Evolutionary conservation across 2,888 invertebrate genomes (phyloP).

Genomic region (Macrosoma leucophasiata): DNA sequence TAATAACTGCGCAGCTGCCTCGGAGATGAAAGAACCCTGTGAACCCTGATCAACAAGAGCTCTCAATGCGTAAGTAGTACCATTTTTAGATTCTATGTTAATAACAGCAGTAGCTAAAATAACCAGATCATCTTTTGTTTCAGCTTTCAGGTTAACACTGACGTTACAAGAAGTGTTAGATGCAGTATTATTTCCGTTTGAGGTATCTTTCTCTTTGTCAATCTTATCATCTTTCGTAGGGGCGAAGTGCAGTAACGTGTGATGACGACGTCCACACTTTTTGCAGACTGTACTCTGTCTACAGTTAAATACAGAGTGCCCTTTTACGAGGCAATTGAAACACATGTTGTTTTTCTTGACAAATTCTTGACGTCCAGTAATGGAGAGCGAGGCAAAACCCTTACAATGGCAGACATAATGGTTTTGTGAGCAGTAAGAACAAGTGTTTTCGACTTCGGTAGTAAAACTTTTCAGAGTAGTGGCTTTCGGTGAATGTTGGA

Average conservation of each 20-base stretch:
- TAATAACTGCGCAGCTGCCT: conserved; percentile 19
- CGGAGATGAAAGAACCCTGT: conserved; percentile 22
- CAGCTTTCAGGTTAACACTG: conserved; percentile 18
- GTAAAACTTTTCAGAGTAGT: no score
- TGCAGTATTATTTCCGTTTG: no score
- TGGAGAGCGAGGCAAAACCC: conserved; percentile 12
- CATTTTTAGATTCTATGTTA: conserved; percentile 8
- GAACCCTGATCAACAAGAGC: conserved; percentile 25
- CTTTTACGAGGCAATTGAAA: conserved; percentile 22
- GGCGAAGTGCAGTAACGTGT: no score
- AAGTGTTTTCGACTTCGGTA: no score
- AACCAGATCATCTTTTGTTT: conserved; percentile 9
- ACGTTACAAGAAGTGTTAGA: no score
- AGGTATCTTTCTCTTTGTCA: no score
- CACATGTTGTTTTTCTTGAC: conserved; percentile 19
- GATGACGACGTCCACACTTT: conserved; percentile 22
- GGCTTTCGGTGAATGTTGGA: no score
- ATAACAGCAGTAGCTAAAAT: conserved; percentile 22
- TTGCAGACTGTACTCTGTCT: no score
- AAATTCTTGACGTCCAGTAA: conserved; percentile 18
- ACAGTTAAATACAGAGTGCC: no score
- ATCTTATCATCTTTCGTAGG: no score
- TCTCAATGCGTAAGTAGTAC: conserved; percentile 14
- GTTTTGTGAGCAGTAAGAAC: conserved; percentile 17
- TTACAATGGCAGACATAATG: conserved; percentile 23